These are phyloP conservation scores for Ernsta delagoae DNA, from an alignment of 2,888 invertebrate genomes.

Conservation along the genomic window DNA sequence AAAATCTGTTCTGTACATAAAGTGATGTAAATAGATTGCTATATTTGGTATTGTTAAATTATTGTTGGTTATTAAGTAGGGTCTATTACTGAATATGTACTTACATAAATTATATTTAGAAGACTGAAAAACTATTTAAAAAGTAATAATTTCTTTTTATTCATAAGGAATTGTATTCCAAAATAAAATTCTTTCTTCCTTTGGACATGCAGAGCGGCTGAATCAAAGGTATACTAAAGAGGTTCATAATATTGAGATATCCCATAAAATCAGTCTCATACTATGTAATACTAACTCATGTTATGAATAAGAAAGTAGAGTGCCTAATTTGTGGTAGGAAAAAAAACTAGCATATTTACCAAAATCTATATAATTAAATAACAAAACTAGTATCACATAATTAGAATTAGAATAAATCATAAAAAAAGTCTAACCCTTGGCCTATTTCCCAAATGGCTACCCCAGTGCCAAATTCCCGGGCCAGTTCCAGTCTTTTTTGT, in stretches of 20 bases:
- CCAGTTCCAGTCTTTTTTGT: slow-evolving; percentile 91
- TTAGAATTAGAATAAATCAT: slow-evolving; percentile 86
- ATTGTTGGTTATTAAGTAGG: too few relatives aligned
- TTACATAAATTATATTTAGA: too few relatives aligned
- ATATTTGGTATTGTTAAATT: background rate
- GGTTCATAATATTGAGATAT: too few relatives aligned
- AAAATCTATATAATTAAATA: slow-evolving; percentile 38
- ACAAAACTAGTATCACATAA: slow-evolving; percentile 70
- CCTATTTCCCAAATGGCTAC: slow-evolving; percentile 98
- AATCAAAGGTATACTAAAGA: too few relatives aligned
- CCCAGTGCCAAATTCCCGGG: slow-evolving; percentile 91
- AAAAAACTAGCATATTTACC: background rate
- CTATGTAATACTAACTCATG: too few relatives aligned
- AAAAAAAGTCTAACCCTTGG: slow-evolving; percentile 97
- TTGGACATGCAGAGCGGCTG: too few relatives aligned
- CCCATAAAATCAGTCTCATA: too few relatives aligned
- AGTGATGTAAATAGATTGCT: background rate
- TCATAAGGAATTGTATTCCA: too few relatives aligned
- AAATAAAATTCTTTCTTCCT: too few relatives aligned
- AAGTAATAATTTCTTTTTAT: too few relatives aligned
- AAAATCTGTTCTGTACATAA: background rate
- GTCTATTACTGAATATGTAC: too few relatives aligned
- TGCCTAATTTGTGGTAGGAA: background rate
- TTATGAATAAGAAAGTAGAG: background rate
- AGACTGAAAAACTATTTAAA: too few relatives aligned